A percentile compares a stretch with the other conserved stretches of the same genome.
These are phyloP conservation scores for Platycnemis pennipes DNA, from an alignment of 2,888 invertebrate species.

Conservation along the genomic window DNA sequence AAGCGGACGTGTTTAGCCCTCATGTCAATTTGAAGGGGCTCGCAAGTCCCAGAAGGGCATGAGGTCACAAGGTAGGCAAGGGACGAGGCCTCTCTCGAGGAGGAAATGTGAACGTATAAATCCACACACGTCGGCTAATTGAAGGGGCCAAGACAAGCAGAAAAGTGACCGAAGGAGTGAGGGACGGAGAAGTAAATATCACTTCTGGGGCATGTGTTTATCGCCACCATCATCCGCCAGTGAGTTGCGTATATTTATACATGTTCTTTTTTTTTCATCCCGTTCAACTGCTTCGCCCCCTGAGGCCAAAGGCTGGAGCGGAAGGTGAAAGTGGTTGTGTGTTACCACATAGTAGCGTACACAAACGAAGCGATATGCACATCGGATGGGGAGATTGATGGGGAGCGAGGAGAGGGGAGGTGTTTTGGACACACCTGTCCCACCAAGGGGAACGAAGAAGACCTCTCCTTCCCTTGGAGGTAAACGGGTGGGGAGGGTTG, in stretches of 20 bases:
- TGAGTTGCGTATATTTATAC: background rate
- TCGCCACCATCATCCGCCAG: background rate
- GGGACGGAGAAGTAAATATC: too few relatives aligned
- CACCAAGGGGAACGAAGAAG: background rate
- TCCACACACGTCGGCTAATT: too few relatives aligned
- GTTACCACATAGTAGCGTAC: background rate
- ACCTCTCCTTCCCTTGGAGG: too few relatives aligned
- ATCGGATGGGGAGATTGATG: slow-evolving; percentile 6
- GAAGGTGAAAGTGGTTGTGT: background rate
- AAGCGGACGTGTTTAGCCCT: too few relatives aligned
- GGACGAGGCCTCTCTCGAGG: too few relatives aligned
- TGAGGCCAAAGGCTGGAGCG: background rate
- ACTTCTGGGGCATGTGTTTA: background rate
- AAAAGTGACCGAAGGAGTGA: too few relatives aligned
- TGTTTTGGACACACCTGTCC: background rate
- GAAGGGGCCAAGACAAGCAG: too few relatives aligned
- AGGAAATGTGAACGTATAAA: too few relatives aligned
- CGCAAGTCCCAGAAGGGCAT: too few relatives aligned
- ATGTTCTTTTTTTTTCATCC: background rate
- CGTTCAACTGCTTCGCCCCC: background rate
- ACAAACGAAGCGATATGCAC: background rate
- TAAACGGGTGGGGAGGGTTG: background rate
- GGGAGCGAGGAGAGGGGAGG: background rate
- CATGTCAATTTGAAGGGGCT: too few relatives aligned
- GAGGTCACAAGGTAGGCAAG: too few relatives aligned